Conservation (phyloP, 2,113 vertebrate genomes). For the Xiphophorus couchianus region DNA sequence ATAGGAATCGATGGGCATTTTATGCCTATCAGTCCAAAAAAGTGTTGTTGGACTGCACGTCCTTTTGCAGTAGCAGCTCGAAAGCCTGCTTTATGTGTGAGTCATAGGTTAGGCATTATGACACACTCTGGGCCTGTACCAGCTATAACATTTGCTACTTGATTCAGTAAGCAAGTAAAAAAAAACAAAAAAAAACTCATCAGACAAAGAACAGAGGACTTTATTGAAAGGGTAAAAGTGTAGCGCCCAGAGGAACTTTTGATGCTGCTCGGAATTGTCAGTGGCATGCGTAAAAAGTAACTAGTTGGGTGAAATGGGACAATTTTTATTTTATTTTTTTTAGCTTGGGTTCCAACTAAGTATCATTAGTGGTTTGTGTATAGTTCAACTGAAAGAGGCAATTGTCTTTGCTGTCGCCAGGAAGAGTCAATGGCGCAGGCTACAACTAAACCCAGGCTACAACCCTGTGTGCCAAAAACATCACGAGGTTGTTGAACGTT, state of each 20-base stretch:
- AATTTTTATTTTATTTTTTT: slow-evolving; percentile 1
- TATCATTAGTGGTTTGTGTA: slow-evolving; percentile 10
- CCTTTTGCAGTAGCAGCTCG: slow-evolving; percentile 35
- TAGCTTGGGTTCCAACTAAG: slow-evolving; percentile 36
- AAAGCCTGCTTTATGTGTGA: slow-evolving; percentile 56
- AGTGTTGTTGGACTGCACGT: slow-evolving; percentile 47
- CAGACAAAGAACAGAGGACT: background rate
- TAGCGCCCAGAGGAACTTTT: background rate
- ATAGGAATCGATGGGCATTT: slow-evolving; percentile 38
- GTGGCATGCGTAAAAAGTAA: background rate
- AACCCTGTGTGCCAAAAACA: slow-evolving; percentile 13
- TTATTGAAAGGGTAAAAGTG: background rate
- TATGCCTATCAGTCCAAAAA: slow-evolving; percentile 42
- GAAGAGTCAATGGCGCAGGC: slow-evolving; percentile 1
- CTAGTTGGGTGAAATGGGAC: slow-evolving; percentile 8
- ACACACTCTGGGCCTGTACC: slow-evolving; percentile 25
- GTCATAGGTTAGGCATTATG: slow-evolving; percentile 52
- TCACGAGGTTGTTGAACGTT: slow-evolving; percentile 27
- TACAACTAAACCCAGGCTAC: background rate
- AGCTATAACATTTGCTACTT: slow-evolving; percentile 26
- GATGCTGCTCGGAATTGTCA: background rate
- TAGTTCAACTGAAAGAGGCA: slow-evolving; percentile 30
- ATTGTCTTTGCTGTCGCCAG: slow-evolving; percentile 35
- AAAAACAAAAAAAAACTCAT: background rate
- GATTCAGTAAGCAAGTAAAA: background rate